Evolutionary conservation across 2,888 invertebrate species (phyloP).

Genomic region (Athalia cordata): DNA sequence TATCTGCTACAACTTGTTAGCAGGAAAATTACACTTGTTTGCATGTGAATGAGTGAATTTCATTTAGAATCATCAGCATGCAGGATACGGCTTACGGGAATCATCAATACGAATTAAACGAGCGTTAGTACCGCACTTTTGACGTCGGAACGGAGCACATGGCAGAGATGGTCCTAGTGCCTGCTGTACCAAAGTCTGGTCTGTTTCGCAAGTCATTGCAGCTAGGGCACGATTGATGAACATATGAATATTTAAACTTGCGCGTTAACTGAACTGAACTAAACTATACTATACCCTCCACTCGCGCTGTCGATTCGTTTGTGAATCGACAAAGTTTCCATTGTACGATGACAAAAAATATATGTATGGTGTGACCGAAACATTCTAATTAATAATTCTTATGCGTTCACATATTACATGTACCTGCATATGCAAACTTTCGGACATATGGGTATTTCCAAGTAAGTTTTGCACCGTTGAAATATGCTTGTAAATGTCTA

Average conservation of each 20-base stretch:
- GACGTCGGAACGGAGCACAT: slow-evolving; percentile 53
- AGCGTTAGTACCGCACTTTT: slow-evolving; percentile 58
- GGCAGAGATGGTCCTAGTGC: slow-evolving; percentile 30
- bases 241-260: slow-evolving; percentile 63
- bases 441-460: not conserved
- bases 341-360: slow-evolving; percentile 21
- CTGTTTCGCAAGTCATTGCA: slow-evolving; percentile 54
- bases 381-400: too few species aligned
- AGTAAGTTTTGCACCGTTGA: not conserved
- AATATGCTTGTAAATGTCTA: slow-evolving; percentile 23
- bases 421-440: not conserved
- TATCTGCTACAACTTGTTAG: not conserved
- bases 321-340: slow-evolving; percentile 35
- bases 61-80: not conserved
- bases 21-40: not conserved
- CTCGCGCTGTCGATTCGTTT: not conserved
- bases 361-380: too few species aligned
- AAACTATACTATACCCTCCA: not conserved
- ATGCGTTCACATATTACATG: not conserved
- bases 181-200: slow-evolving; percentile 4
- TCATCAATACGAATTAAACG: slow-evolving; percentile 59
- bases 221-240: slow-evolving; percentile 55
- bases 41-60: not conserved
- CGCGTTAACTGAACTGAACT: slow-evolving; percentile 53
- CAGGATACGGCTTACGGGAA: not conserved